Evolutionary conservation across 2,797 vertebrate species (phyloP), one percentile per base, ranked within the genome.

Genomic region (Setipinna tenuifilis): DNA sequence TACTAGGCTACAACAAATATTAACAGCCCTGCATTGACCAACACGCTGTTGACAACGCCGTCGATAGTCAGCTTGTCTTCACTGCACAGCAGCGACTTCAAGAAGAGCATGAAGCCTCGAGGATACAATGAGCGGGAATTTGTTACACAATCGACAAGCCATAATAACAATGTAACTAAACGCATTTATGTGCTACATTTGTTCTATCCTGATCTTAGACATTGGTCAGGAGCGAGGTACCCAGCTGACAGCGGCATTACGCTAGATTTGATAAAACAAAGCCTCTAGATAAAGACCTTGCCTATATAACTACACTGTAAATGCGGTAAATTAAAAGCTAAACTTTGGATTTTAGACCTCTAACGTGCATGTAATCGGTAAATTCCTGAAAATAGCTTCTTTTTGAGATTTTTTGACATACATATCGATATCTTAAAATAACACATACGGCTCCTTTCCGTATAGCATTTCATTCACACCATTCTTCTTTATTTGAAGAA

Each of bases 91-190:
- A 7, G 31, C 71, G 35, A 44, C 35, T 78, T 78, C 31, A 25
- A 78, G 17, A 41, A 78, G 16, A 35, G 65, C 25, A 59, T n/a
- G 58, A 19, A 59, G 58, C 17, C 17, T 59, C 58, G 28, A 31
- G 62, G 68, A 35, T 75, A 31, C 31, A 75, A 44, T 78, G 71
- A 78, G 71, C 71, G 71, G 71, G 71, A 78, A 41, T 44, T 78
- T 78, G 71, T 19, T 78, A 19, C 35, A 78, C 31, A 17, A 78
- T 1, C 9, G 28, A 31, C 31, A 75, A 78, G 31, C 35, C 68
- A 35, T 35, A 17, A 75, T 35, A 35, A 16, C 28, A 41, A 78
- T 19, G 71, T n/a, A 19, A 44, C 19, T 28, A 10, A 3, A 7
- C 17, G 68, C 68, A 25, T 65, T 65, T 28, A 62, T 23, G 58